These are phyloP conservation scores for Toxotes jaculatrix DNA, from an alignment of 2,113 vertebrate genomes.

Conservation along the genomic window DNA sequence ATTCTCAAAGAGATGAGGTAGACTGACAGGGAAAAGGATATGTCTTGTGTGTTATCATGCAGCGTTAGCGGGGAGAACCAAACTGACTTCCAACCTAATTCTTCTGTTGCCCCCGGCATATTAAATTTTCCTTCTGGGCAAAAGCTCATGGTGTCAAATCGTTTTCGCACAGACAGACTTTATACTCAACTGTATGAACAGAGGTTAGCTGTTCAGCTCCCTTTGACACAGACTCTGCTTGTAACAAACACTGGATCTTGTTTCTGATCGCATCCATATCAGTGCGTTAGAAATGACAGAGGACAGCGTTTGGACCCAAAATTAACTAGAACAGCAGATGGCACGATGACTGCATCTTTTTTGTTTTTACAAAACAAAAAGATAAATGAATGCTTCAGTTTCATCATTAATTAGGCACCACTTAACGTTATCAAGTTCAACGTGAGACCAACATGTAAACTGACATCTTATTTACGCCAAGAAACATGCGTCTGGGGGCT, in stretches of 20 bases:
- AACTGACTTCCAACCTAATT: slow-evolving; percentile 21
- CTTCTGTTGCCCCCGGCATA: slow-evolving; percentile 13
- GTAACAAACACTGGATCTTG: slow-evolving; percentile 5
- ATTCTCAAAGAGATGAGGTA: slow-evolving; percentile 45
- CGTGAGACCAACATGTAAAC: background rate
- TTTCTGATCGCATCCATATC: slow-evolving; percentile 24
- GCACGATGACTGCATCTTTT: background rate
- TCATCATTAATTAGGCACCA: too few species aligned
- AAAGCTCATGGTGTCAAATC: slow-evolving; percentile 36
- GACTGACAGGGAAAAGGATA: slow-evolving; percentile 38
- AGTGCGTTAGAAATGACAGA: slow-evolving; percentile 14
- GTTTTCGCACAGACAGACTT: slow-evolving; percentile 21
- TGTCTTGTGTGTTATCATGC: slow-evolving; percentile 22
- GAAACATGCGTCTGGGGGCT: background rate
- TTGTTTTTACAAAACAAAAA: too few species aligned
- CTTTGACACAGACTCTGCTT: slow-evolving; percentile 15
- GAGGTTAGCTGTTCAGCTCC: slow-evolving; percentile 11
- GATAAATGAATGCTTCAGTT: too few species aligned
- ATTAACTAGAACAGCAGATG: slow-evolving; percentile 14
- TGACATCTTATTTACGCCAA: background rate
- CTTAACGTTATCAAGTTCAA: background rate
- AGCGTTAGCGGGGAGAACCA: background rate
- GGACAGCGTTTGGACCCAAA: background rate
- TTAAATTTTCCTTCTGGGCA: slow-evolving; percentile 54
- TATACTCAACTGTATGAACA: slow-evolving; percentile 20